Evolutionary conservation across 35 echinoderm and acorn worm genomes (phyloP).

Genomic region (Apostichopus japonicus): DNA sequence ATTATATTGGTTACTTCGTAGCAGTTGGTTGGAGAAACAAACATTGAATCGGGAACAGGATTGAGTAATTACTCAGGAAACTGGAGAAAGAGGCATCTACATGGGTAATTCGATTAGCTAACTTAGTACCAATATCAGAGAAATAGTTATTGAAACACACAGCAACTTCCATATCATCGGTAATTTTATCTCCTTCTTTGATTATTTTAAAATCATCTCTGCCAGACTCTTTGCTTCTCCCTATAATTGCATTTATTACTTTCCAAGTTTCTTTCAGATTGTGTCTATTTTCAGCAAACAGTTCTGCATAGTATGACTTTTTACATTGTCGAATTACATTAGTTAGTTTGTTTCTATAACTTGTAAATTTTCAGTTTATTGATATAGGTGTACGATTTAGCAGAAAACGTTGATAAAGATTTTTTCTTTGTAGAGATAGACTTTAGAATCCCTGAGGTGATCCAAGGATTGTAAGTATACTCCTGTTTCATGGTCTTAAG

Average conservation of each 20-base stretch:
- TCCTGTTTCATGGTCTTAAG: neutral
- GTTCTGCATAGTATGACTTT: neutral
- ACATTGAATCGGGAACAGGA: neutral
- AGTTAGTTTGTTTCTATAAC: neutral
- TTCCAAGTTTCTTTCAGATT: conserved; percentile 22
- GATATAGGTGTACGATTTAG: neutral
- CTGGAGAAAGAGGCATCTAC: neutral
- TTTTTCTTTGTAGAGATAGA: neutral
- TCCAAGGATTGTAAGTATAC: neutral
- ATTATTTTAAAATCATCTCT: neutral
- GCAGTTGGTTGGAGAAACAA: neutral
- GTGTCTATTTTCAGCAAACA: neutral
- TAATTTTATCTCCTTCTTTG: neutral
- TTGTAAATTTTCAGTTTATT: neutral
- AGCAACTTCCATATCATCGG: conserved; percentile 21
- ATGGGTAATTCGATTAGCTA: neutral
- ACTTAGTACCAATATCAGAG: neutral
- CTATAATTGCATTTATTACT: neutral
- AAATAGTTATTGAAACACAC: neutral
- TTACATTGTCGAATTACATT: neutral
- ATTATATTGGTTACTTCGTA: neutral
- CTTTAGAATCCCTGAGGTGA: neutral
- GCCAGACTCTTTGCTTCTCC: too few species aligned
- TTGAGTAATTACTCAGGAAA: neutral
- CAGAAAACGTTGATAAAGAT: neutral